phyloP scores from a whole-genome alignment of 2,888 invertebrate species.

The Drosophila cracens region DNA sequence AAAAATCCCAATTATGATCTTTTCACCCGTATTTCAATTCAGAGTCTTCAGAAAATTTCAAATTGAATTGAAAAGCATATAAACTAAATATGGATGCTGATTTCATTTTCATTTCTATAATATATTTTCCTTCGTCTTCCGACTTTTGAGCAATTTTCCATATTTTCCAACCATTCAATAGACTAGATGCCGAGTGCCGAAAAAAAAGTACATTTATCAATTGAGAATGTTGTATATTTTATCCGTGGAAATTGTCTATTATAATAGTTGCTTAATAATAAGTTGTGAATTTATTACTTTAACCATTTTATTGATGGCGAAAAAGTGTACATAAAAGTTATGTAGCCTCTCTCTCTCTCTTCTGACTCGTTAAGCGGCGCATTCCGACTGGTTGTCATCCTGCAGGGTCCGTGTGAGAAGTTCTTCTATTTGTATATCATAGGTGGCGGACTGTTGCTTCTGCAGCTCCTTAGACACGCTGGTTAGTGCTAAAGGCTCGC shows the following conservation, averaged over 20 bases:
- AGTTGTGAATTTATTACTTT: background rate
- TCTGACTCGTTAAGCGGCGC: background rate
- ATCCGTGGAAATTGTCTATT: background rate
- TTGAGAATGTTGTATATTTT: background rate
- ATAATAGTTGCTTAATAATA: background rate
- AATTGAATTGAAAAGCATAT: background rate
- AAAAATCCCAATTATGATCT: background rate
- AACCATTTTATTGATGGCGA: background rate
- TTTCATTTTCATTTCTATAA: background rate
- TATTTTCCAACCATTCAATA: background rate
- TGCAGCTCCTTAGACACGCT: conserved; percentile 37
- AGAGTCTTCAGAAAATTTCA: background rate
- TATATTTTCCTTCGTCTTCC: background rate
- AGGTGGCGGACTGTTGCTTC: background rate
- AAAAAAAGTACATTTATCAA: background rate
- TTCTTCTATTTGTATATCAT: conserved; percentile 3
- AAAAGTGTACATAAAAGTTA: background rate
- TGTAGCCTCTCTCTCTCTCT: background rate
- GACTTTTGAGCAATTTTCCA: background rate
- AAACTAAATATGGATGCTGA: background rate
- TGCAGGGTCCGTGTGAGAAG: background rate
- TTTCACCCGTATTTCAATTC: background rate
- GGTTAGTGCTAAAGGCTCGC: conserved; percentile 58
- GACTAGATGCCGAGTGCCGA: background rate
- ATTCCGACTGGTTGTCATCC: background rate